Base-by-base conservation (phyloP, 2,888 invertebrate species). In the Ptychoptera albimana region DNA sequence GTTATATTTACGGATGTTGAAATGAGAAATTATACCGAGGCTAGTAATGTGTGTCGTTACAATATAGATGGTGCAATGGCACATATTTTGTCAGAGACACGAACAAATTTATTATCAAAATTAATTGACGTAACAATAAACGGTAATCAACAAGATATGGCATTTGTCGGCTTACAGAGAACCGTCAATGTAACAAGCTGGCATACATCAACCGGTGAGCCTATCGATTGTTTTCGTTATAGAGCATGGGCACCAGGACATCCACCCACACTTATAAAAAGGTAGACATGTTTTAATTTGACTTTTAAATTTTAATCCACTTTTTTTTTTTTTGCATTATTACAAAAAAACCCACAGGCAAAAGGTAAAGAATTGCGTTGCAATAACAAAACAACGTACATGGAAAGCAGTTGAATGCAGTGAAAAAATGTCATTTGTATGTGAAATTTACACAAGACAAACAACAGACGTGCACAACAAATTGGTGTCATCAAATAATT, bases 171-270 rank as follows among this genome's bases (percentile, higher is more conserved):
- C 1, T 55, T 80, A 46, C 70, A 70, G 48, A 74, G 75, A 48
- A 41, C 41, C 12, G 13, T 38, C 12, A 31, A 23, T 16, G 29
- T 13, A 3, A 37, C 37, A 37, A 23, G 23, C 7, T 58, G 50
- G 59, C 57, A 45, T 54, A 60, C 50, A 54, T 57, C 48, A 58
- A 58, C 53, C 66, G 68, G 71, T 16, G 69, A 74, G 45, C 58
- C 68, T 1, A 53, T 81, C 37, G 67, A 67, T 11, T 82, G 81
- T 53, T 70, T 68, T 1, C 64, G 68, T 8, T 80, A 70, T 53
- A 68, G 79, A 34, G 77, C 79, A 1, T 82, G 81, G 81, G 75
- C 72, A 1, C 74, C 75, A 1, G 75, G 77, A 0, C 74, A 80
- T 51, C 81, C 81, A 0, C 23, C 23, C 7, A 23, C 23, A 23